Conservation (phyloP, 1,140 invertebrate genomes). For the Doryteuthis pealeii region DNA sequence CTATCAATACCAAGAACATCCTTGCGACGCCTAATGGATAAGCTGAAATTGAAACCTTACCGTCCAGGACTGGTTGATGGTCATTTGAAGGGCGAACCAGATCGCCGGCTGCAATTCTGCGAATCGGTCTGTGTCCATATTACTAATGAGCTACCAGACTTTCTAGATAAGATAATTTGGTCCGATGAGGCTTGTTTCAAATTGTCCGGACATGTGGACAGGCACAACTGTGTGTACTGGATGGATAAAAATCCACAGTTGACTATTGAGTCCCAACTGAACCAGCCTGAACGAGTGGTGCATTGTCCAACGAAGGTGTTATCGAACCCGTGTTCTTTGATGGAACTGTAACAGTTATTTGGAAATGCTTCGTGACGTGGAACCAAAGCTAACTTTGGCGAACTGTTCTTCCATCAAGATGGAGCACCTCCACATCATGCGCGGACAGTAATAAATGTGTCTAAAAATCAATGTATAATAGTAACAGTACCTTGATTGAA, state of each 20-base stretch:
- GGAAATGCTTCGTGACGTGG: background rate
- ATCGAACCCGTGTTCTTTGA: background rate
- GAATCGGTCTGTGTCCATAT: background rate
- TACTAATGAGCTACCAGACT: background rate
- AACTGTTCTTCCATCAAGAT: background rate
- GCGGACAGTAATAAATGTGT: background rate
- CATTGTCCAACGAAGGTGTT: too few relatives aligned
- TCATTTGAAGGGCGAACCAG: background rate
- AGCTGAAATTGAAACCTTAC: too few relatives aligned
- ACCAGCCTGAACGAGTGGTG: background rate
- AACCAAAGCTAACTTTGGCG: background rate
- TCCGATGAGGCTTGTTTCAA: too few relatives aligned
- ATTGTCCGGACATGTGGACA: too few relatives aligned
- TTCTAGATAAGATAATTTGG: background rate
- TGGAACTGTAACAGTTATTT: background rate
- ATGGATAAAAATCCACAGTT: too few relatives aligned
- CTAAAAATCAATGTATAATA: too few relatives aligned
- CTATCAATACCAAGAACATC: background rate
- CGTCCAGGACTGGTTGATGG: background rate
- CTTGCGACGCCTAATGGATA: background rate
- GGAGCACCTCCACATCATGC: background rate
- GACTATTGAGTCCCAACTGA: background rate
- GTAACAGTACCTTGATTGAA: too few relatives aligned
- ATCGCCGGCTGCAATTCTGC: background rate
- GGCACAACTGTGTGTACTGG: too few relatives aligned